phyloP scores from a whole-genome alignment of 1,140 invertebrate species.

The Sinonovacula constricta region DNA sequence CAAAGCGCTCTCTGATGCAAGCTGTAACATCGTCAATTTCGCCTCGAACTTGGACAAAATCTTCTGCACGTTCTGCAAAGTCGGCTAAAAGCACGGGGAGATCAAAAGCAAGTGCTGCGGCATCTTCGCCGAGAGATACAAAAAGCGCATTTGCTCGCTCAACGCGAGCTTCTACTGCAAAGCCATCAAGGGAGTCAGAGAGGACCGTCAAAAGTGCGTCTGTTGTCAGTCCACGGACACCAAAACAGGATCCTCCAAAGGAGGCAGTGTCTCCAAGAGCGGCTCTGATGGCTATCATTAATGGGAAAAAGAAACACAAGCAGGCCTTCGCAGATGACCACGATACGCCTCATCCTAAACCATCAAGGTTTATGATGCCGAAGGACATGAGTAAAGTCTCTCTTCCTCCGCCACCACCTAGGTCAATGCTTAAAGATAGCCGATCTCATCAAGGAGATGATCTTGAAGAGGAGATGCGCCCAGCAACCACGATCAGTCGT shows the following conservation, averaged over 20 bases:
- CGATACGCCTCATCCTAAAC: conserved; percentile 19
- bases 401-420: not conserved
- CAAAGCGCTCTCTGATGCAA: not conserved
- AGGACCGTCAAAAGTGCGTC: too few relatives aligned
- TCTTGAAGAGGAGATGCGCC: not conserved
- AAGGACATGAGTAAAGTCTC: conserved; percentile 1
- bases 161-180: not conserved
- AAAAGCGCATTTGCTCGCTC: not conserved
- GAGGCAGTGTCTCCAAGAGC: not conserved
- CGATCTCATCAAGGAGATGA: not conserved
- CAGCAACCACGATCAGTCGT: conserved; percentile 11
- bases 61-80: not conserved
- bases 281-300: not conserved
- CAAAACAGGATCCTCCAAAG: not conserved
- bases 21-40: not conserved
- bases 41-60: not conserved
- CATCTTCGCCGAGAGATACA: not conserved
- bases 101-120: not conserved
- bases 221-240: not conserved
- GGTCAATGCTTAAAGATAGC: not conserved
- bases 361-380: conserved; percentile 9
- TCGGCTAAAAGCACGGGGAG: not conserved
- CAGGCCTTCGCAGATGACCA: not conserved
- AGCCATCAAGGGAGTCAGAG: not conserved
- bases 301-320: not conserved